Percentiles rank a stretch among this genome's conserved stretches.
These are phyloP conservation scores for Caenorhabditis parvicauda DNA, from an alignment of 2,888 invertebrate genomes.

Conservation along the genomic window DNA sequence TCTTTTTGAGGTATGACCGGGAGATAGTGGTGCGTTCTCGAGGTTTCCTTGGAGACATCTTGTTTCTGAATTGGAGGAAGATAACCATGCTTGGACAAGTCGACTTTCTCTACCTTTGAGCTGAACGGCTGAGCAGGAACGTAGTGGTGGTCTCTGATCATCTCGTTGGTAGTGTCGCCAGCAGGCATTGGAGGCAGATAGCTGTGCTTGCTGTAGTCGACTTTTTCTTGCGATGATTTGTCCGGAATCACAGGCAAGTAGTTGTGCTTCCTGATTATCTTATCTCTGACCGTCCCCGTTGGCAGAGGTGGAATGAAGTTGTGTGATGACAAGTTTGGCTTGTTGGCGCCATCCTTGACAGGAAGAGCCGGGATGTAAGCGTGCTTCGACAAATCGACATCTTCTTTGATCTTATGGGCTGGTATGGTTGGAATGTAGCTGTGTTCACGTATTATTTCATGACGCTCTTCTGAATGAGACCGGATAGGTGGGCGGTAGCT, in stretches of 20 bases:
- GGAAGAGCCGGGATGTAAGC: conserved; percentile 10
- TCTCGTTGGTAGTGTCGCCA: neutral
- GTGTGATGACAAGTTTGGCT: neutral
- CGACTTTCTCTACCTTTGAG: neutral
- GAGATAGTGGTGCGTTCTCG: conserved; percentile 17
- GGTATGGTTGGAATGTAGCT: conserved; percentile 22
- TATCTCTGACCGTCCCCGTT: neutral
- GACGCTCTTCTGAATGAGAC: no score
- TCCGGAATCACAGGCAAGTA: conserved; percentile 7
- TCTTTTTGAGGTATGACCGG: conserved; percentile 1
- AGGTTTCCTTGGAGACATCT: conserved; percentile 9
- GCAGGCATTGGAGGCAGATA: conserved; percentile 5
- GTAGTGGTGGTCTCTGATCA: neutral
- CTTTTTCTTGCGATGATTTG: neutral
- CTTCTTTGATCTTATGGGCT: conserved; percentile 5
- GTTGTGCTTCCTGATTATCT: no score
- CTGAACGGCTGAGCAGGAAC: neutral
- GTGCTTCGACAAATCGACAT: conserved; percentile 8
- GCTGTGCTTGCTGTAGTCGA: conserved; percentile 4
- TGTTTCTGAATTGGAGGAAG: conserved; percentile 13
- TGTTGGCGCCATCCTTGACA: neutral
- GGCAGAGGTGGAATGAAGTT: neutral
- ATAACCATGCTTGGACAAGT: conserved; percentile 13
- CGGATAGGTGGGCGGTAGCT: no score
- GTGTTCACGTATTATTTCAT: no score